Evolutionary conservation across 2,888 invertebrate species (phyloP).

Genomic region (Branchellion lobata): DNA sequence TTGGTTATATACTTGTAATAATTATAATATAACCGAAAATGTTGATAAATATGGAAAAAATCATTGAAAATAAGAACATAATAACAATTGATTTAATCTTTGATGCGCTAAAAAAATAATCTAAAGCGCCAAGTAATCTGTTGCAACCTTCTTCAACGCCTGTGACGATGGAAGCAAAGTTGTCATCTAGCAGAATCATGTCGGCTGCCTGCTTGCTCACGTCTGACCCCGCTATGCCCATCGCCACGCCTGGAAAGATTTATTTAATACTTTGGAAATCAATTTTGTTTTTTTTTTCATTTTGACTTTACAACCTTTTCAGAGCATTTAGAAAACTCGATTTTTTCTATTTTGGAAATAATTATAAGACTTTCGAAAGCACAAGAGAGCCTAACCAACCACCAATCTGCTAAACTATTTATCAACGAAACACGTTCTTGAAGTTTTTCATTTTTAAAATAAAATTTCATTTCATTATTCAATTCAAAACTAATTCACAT

Average conservation of each 20-base stretch:
- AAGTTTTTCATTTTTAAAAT: too few species aligned
- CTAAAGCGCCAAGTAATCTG: too few species aligned
- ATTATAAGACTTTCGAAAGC: not conserved
- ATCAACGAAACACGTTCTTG: not conserved
- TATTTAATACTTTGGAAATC: not conserved
- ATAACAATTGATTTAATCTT: too few species aligned
- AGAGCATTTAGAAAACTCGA: too few species aligned
- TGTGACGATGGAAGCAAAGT: constrained; percentile 55
- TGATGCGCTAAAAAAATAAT: too few species aligned
- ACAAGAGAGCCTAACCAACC: not conserved
- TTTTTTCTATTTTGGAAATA: too few species aligned
- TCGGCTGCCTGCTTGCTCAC: constrained; percentile 55
- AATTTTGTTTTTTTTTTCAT: too few species aligned
- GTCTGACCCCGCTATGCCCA: constrained; percentile 55
- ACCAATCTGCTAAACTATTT: not conserved
- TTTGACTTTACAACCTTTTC: too few species aligned
- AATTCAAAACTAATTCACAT: too few species aligned
- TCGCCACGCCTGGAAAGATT: constrained; percentile 51
- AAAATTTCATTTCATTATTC: too few species aligned
- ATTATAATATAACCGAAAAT: not conserved
- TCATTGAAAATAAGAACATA: too few species aligned
- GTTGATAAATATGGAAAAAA: not conserved
- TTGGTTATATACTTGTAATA: not conserved
- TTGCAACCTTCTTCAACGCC: constrained; percentile 55
- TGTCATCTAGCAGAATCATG: constrained; percentile 55